Conservation (phyloP, 2,888 invertebrate species). For the Cinara cedri region DNA sequence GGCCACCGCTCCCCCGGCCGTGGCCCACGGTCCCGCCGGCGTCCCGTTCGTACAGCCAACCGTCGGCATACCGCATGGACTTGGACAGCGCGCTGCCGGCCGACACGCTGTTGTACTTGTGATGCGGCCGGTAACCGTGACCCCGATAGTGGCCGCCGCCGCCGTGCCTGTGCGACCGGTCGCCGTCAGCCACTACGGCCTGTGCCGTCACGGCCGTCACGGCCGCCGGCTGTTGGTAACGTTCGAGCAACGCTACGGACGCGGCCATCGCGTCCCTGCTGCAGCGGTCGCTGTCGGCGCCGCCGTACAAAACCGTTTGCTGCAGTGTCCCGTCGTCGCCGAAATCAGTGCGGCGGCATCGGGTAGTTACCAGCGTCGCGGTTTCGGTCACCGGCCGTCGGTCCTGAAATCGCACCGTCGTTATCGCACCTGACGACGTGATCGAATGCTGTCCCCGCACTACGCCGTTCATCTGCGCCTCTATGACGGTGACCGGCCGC, state of each 20-base stretch:
- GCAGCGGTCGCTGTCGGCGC: neutral
- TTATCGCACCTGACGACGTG: neutral
- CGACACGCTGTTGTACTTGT: conserved; percentile 63
- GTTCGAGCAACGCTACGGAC: conserved; percentile 34
- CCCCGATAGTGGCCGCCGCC: conserved; percentile 42
- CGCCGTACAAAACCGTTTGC: neutral
- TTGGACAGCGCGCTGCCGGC: conserved; percentile 77
- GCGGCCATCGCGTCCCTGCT: conserved; percentile 4
- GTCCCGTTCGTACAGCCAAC: conserved; percentile 84
- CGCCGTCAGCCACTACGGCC: neutral
- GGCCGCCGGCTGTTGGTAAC: conserved; percentile 3
- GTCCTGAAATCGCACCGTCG: neutral
- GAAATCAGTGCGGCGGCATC: conserved; percentile 31
- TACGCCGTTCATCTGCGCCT: conserved; percentile 37
- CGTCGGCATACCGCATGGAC: conserved; percentile 84
- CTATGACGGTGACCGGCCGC: neutral
- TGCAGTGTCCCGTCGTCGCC: neutral
- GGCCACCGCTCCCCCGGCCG: neutral
- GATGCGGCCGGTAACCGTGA: conserved; percentile 54
- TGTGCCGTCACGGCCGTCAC: neutral
- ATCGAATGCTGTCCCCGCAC: conserved; percentile 28
- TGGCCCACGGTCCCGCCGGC: conserved; percentile 59
- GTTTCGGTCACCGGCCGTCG: neutral
- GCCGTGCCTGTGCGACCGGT: conserved; percentile 22
- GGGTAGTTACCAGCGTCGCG: neutral